These are phyloP conservation scores for Ammodramus savannarum DNA, from an alignment of 2,113 vertebrate genomes.

Conservation along the genomic window DNA sequence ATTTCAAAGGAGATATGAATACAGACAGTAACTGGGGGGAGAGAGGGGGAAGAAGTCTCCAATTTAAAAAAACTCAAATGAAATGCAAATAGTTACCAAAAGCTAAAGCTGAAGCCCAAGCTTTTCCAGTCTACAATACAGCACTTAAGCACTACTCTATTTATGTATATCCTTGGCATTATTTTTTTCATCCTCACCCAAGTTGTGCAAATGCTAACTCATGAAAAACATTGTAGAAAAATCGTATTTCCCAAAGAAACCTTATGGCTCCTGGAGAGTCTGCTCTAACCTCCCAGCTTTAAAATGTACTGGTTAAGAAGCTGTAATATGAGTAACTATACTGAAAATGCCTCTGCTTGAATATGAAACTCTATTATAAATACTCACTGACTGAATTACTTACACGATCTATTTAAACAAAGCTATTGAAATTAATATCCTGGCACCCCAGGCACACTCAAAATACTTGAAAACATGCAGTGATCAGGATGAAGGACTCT, in stretches of 20 bases:
- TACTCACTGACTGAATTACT: not conserved
- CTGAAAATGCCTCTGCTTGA: not conserved
- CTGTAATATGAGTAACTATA: not conserved
- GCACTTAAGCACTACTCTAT: not conserved
- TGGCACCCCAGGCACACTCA: not conserved
- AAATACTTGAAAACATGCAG: not conserved
- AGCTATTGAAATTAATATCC: not conserved
- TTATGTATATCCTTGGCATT: not conserved
- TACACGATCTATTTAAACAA: not conserved
- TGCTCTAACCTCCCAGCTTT: not conserved
- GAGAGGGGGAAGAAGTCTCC: not conserved
- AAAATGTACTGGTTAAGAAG: not conserved
- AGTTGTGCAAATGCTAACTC: not conserved
- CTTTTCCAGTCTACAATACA: not conserved
- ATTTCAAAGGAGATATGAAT: not conserved
- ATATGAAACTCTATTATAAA: not conserved
- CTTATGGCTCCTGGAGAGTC: not conserved
- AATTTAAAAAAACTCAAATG: not conserved
- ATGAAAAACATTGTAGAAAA: not conserved
- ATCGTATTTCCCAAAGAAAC: not conserved
- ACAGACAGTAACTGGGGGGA: too few species aligned
- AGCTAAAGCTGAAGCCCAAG: not conserved
- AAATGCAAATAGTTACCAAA: not conserved
- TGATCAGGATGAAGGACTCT: not conserved
- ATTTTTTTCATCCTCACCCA: not conserved